Conservation (phyloP, 2,888 invertebrate species). For the Eustalomyia histrio region DNA sequence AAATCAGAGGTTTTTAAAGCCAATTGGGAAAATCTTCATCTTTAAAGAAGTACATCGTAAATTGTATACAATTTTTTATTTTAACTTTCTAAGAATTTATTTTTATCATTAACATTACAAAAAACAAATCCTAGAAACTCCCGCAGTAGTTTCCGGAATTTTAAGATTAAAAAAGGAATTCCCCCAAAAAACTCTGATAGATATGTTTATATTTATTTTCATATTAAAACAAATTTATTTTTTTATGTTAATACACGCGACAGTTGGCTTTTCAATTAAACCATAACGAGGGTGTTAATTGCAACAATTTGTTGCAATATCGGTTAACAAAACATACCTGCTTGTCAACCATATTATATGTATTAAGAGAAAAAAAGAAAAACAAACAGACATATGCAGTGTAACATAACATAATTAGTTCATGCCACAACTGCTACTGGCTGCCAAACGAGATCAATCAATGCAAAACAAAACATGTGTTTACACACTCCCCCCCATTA, state of each 20-base stretch:
- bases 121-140: too few species aligned
- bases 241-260: conserved; percentile 59
- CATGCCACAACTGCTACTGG: conserved; percentile 48
- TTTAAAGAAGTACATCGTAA: too few species aligned
- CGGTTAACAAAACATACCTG: conserved; percentile 17
- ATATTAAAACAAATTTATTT: conserved; percentile 38
- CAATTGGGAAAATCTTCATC: too few species aligned
- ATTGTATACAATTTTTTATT: too few species aligned
- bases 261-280: conserved; percentile 68
- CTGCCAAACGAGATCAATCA: conserved; percentile 24
- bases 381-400: conserved; percentile 50
- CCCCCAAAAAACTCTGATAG: too few species aligned
- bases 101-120: too few species aligned
- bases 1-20: too few species aligned
- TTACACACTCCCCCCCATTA: conserved; percentile 34
- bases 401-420: conserved; percentile 58
- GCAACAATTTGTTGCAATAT: conserved; percentile 62
- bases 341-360: conserved; percentile 22
- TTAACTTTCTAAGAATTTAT: too few species aligned
- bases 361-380: conserved; percentile 4
- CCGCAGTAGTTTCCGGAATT: too few species aligned
- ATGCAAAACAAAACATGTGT: conserved; percentile 56
- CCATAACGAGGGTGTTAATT: conserved; percentile 67
- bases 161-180: too few species aligned
- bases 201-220: neutral